Evolutionary conservation across 2,888 invertebrate genomes (phyloP).

Genomic region (Psococerastis gibbosa): DNA sequence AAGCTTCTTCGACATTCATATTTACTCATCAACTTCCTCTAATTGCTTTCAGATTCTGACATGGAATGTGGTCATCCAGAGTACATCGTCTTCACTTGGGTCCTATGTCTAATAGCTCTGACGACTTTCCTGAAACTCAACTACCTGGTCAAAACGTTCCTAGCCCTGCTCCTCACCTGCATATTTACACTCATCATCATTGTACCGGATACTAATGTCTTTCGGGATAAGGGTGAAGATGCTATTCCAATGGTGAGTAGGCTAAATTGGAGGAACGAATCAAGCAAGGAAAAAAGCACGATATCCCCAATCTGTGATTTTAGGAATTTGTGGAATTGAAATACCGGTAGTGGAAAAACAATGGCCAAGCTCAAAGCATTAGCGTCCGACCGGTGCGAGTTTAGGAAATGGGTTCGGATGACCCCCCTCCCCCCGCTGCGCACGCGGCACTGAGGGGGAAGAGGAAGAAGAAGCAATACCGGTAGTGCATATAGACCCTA

Average conservation of each 20-base stretch:
- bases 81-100: conserved; percentile 87
- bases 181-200: conserved; percentile 56
- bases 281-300: no score
- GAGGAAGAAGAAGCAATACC: no score
- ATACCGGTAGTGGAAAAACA: no score
- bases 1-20: neutral
- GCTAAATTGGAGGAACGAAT: no score
- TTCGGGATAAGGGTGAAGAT: conserved; percentile 20
- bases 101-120: conserved; percentile 73
- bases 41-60: neutral
- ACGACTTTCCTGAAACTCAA: conserved; percentile 84
- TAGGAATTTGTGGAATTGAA: no score
- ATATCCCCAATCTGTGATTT: no score
- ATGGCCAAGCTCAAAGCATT: no score
- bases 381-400: no score
- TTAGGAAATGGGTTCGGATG: no score
- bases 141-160: conserved; percentile 63
- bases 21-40: neutral
- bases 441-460: no score
- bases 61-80: conserved; percentile 52
- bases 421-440: no score
- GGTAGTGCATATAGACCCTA: no score
- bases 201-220: conserved; percentile 34
- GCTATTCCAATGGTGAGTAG: neutral
- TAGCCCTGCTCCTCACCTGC: conserved; percentile 55